These are phyloP conservation scores for Podarcis raffonei DNA, from an alignment of 2,113 vertebrate species.

Conservation along the genomic window DNA sequence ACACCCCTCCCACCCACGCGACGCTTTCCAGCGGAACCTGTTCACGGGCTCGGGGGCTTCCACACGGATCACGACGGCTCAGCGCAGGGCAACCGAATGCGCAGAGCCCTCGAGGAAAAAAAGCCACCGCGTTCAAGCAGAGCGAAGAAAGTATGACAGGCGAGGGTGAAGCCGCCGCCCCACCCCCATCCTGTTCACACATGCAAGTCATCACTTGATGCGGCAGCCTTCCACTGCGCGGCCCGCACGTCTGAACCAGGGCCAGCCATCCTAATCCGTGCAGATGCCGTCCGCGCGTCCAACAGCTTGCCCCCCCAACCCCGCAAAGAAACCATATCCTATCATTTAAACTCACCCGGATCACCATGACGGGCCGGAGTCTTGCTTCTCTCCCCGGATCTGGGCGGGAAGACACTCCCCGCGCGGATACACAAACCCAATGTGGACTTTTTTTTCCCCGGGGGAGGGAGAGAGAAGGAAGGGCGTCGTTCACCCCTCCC, in stretches of 20 bases:
- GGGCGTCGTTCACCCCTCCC: background rate
- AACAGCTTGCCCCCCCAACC: too few relatives aligned
- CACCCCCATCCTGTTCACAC: background rate
- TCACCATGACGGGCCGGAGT: background rate
- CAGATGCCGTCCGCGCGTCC: background rate
- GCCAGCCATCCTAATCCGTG: background rate
- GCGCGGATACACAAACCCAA: background rate
- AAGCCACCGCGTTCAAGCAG: too few relatives aligned
- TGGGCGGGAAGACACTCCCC: background rate
- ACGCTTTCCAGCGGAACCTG: background rate
- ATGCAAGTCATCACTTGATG: background rate
- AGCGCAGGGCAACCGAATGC: background rate
- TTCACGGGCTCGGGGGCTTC: background rate
- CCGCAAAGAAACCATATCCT: background rate
- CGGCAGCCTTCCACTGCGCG: background rate
- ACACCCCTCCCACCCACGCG: background rate
- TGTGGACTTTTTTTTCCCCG: background rate
- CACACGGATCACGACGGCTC: background rate
- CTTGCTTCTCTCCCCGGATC: background rate
- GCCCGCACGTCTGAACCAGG: background rate
- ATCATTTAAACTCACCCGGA: background rate
- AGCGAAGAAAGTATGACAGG: too few relatives aligned
- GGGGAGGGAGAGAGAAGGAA: background rate
- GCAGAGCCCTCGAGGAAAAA: background rate
- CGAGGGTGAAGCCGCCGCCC: too few relatives aligned